phyloP scores from a whole-genome alignment of 2,797 vertebrate genomes.

The Xenentodon cancila region DNA sequence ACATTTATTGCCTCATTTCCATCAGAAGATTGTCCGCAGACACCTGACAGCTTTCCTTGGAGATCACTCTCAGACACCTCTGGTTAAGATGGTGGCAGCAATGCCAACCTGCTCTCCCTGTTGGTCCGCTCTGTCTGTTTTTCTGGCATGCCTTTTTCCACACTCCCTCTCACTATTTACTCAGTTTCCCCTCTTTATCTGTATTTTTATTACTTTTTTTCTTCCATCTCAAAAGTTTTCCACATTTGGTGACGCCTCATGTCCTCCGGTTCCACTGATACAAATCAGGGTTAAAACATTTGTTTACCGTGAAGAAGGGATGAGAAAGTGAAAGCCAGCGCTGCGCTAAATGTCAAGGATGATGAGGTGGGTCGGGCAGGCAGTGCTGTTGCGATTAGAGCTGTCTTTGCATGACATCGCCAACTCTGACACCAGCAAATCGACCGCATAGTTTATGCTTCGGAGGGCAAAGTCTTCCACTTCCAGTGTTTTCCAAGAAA shows the following conservation, averaged over 20 bases:
- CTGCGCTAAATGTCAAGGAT: constrained; percentile 79
- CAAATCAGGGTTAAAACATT: constrained; percentile 73
- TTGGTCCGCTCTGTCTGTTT: constrained; percentile 28
- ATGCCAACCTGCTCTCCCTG: constrained; percentile 46
- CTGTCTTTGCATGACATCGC: constrained; percentile 63
- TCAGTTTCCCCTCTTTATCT: background rate
- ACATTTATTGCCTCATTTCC: constrained; percentile 80
- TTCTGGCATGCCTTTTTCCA: constrained; percentile 8
- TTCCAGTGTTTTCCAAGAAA: constrained; percentile 61
- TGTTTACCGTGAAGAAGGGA: constrained; percentile 64
- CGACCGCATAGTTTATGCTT: constrained; percentile 59
- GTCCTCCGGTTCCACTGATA: constrained; percentile 66
- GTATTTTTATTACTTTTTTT: constrained; percentile 3
- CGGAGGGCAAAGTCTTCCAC: constrained; percentile 46
- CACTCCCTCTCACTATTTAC: background rate
- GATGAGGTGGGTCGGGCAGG: constrained; percentile 78
- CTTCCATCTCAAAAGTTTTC: constrained; percentile 38
- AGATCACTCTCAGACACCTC: constrained; percentile 76
- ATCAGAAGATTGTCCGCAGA: constrained; percentile 73
- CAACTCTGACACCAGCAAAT: constrained; percentile 59
- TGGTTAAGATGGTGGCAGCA: constrained; percentile 69
- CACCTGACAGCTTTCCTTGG: constrained; percentile 80
- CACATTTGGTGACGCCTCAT: constrained; percentile 41
- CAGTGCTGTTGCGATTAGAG: constrained; percentile 62
- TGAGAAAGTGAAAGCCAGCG: constrained; percentile 27